Percentiles rank a stretch among this genome's conserved stretches.
Evolutionary conservation across 2,888 invertebrate genomes (phyloP).

Genomic region (Polylopha cassiicola): DNA sequence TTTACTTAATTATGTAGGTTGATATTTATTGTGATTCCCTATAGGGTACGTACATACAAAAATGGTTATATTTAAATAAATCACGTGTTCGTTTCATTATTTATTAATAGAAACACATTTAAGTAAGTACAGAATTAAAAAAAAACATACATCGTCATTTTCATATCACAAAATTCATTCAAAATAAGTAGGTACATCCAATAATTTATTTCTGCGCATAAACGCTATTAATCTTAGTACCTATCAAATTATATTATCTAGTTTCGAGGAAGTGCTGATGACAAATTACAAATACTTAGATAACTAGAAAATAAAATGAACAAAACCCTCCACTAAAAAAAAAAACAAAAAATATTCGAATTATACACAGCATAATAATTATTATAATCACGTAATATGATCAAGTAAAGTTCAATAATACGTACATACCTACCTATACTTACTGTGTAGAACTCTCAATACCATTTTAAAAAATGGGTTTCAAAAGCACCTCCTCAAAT

Average conservation of each 20-base stretch:
- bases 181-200: not conserved
- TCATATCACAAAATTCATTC: conserved; percentile 18
- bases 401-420: not conserved
- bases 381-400: conserved; percentile 1
- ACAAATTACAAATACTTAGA: conserved; percentile 17
- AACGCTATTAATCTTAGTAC: too few relatives aligned
- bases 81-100: conserved; percentile 6
- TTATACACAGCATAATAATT: too few relatives aligned
- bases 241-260: conserved; percentile 18
- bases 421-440: too few relatives aligned
- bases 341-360: conserved; percentile 4
- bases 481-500: conserved; percentile 68
- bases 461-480: too few relatives aligned
- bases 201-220: not conserved
- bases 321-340: conserved; percentile 9
- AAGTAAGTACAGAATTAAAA: too few relatives aligned
- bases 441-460: too few relatives aligned
- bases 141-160: conserved; percentile 7
- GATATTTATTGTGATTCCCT: too few relatives aligned
- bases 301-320: too few relatives aligned
- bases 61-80: not conserved
- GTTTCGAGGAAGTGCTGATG: conserved; percentile 68
- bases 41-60: too few relatives aligned
- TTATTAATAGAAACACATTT: conserved; percentile 12
- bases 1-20: too few relatives aligned